Conservation (phyloP, 2,888 invertebrate genomes). For the Thymelicus acteon region DNA sequence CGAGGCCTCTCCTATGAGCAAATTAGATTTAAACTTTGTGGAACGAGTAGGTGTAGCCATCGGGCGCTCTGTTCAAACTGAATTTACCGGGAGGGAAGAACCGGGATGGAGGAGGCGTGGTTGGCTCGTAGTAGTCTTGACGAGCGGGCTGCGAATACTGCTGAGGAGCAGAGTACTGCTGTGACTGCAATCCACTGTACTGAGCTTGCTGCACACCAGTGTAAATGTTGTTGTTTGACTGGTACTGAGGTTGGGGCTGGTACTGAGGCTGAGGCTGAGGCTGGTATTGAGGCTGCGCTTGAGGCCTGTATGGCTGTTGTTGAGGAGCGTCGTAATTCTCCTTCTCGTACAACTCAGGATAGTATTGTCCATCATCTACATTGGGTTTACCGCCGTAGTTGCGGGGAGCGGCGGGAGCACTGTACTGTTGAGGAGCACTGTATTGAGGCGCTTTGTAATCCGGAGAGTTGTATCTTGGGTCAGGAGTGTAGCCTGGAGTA, state of each 20-base stretch:
- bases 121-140: constrained; percentile 82
- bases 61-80: constrained; percentile 93
- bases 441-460: constrained; percentile 76
- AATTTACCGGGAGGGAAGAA: constrained; percentile 95
- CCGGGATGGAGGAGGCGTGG: constrained; percentile 89
- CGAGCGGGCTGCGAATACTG: constrained; percentile 49
- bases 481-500: constrained; percentile 81
- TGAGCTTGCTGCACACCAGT: constrained; percentile 78
- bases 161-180: constrained; percentile 43
- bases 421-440: constrained; percentile 78
- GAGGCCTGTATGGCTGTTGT: constrained; percentile 67
- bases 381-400: constrained; percentile 77
- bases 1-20: constrained; percentile 60
- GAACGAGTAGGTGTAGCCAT: constrained; percentile 94
- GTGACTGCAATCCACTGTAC: constrained; percentile 73
- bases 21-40: constrained; percentile 85
- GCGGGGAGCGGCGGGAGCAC: constrained; percentile 78
- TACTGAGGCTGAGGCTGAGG: constrained; percentile 62
- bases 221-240: constrained; percentile 77
- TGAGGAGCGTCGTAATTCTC: constrained; percentile 70
- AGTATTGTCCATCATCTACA: constrained; percentile 81
- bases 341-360: constrained; percentile 80
- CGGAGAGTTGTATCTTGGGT: constrained; percentile 84
- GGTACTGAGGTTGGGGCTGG: constrained; percentile 65
- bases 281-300: constrained; percentile 65